A percentile compares a stretch with the other conserved stretches of the same genome.
These are phyloP conservation scores for Centropyge bicolor DNA, from an alignment of 2,797 vertebrate species.

Conservation along the genomic window DNA sequence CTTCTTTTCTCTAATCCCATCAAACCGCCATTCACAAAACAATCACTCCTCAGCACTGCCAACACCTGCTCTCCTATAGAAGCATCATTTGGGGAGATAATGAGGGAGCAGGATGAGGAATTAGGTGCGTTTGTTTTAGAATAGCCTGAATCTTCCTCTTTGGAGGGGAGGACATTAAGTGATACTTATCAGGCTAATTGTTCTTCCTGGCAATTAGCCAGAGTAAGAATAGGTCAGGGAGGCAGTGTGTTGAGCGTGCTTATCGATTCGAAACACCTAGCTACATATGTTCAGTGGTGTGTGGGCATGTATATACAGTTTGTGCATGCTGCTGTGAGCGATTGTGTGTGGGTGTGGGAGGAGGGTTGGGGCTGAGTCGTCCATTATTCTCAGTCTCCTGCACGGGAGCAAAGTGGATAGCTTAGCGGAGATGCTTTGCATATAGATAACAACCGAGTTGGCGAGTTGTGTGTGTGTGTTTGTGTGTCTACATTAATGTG, in stretches of 20 bases:
- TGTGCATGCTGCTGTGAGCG: constrained; percentile 42
- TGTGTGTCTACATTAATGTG: background rate
- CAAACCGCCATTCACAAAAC: constrained; percentile 72
- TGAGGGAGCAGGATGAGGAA: constrained; percentile 73
- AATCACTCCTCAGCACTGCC: constrained; percentile 54
- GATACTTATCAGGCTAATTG: constrained; percentile 80
- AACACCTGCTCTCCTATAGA: constrained; percentile 70
- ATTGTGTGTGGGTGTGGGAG: constrained; percentile 39
- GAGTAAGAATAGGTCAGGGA: constrained; percentile 58
- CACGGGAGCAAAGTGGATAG: constrained; percentile 42
- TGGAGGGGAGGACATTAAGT: constrained; percentile 67
- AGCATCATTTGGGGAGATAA: constrained; percentile 73
- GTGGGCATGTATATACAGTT: constrained; percentile 45
- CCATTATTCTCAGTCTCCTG: constrained; percentile 47
- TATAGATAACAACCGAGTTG: constrained; percentile 57
- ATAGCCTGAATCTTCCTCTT: constrained; percentile 58
- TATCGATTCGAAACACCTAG: constrained; percentile 72
- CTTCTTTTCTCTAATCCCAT: constrained; percentile 73
- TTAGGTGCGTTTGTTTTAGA: constrained; percentile 76
- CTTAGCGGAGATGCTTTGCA: constrained; percentile 62
- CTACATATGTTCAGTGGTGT: constrained; percentile 59
- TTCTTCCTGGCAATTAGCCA: constrained; percentile 74
- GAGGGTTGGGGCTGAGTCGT: constrained; percentile 16
- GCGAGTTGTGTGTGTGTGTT: background rate
- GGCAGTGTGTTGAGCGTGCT: constrained; percentile 53